phyloP scores from a whole-genome alignment of 2,113 vertebrate genomes.

The Sander lucioperca region DNA sequence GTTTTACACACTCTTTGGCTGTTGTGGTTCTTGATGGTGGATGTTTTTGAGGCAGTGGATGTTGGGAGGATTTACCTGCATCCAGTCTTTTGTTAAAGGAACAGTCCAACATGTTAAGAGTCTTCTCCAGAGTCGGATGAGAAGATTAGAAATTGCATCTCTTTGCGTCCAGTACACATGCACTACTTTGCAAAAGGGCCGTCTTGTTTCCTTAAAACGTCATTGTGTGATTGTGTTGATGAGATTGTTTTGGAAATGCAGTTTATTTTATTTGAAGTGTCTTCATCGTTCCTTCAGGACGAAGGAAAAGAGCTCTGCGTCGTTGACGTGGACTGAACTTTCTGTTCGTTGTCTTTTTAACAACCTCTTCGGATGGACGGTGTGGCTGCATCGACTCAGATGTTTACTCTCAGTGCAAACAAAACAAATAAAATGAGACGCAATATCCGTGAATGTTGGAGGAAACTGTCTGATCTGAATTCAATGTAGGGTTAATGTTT shows the following conservation, averaged over 20 bases:
- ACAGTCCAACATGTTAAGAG: neutral
- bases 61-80: neutral
- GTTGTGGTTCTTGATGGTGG: neutral
- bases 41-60: neutral
- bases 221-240: neutral
- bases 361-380: constrained; percentile 4
- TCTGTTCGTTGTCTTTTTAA: neutral
- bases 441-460: constrained; percentile 37
- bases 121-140: neutral
- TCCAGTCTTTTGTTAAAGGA: neutral
- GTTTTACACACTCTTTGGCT: neutral
- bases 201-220: neutral
- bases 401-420: constrained; percentile 23
- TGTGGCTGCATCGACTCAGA: neutral
- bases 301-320: neutral
- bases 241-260: neutral
- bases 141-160: neutral
- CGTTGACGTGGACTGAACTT: neutral
- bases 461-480: neutral
- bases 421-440: neutral
- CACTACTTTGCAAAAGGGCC: neutral
- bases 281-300: neutral
- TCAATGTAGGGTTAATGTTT: too few species aligned
- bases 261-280: constrained; percentile 8
- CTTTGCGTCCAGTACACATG: neutral